phyloP scores from a whole-genome alignment of 2,113 vertebrate genomes.

The Gallinago paraguaiae region DNA sequence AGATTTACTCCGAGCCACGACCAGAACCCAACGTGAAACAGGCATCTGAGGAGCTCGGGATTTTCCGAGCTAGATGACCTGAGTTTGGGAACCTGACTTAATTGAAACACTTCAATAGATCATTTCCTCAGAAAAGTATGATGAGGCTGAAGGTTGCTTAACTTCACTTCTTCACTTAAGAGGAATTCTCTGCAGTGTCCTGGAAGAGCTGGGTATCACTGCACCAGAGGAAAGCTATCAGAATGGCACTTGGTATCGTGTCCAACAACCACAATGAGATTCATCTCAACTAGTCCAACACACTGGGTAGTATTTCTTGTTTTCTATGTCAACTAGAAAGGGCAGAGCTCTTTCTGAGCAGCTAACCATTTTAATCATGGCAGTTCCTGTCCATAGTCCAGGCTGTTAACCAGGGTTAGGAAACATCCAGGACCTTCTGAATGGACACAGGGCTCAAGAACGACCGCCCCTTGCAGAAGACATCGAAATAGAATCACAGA shows the following conservation, averaged over 20 bases:
- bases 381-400: neutral
- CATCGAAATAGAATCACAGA: neutral
- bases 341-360: neutral
- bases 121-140: neutral
- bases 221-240: neutral
- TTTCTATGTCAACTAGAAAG: neutral
- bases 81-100: neutral
- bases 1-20: neutral
- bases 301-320: rapidly evolving
- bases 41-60: neutral
- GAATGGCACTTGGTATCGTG: neutral
- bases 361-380: neutral
- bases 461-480: neutral
- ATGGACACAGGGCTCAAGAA: no score
- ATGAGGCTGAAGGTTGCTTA: neutral
- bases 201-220: neutral
- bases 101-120: neutral
- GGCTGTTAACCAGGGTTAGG: neutral
- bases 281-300: neutral
- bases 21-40: neutral
- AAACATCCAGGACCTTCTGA: neutral
- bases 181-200: neutral
- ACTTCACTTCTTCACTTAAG: neutral
- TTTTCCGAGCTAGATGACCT: neutral
- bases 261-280: neutral